Evolutionary conservation across 2,113 vertebrate species (phyloP), one percentile per base, ranked within the genome.

Genomic region (Oryzias woworae): DNA sequence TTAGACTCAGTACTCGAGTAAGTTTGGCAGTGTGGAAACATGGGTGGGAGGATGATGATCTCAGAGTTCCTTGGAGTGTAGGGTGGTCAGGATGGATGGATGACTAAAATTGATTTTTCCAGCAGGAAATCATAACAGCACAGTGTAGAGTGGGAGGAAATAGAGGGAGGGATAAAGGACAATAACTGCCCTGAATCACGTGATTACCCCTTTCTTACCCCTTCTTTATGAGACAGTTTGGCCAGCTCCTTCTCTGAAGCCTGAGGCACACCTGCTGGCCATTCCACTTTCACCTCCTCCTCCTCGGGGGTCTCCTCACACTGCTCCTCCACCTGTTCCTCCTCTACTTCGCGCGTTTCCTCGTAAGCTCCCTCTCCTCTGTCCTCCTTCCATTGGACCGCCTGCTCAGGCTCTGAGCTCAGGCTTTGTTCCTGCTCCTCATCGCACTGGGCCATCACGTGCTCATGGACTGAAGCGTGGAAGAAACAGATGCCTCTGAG

Each of bases 181-280:
- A 66, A 15, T 7, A 52, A 14, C 14, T 28, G 4, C 8, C 54
- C 24, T 47, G 58, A 51, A 62, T 28, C 26, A 28, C 26, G 26
- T 28, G 26, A 28, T 28, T 28, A 28, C 36, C 36, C 36, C 36
- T 36, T 24, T 66, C 74, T 75, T 93, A 98, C 97, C 95, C 95
- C 94, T 49, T 95, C 92, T 63, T 93, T 89, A 85, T 94, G 83
- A 85, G 96, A 96, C 77, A 93, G 93, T 69, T 92, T 95, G 75
- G 92, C 95, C 78, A 97, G 92, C 71, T 96, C 95, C 74, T 97
- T 95, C 43, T 94, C 94, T 51, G 95, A 95, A 59, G 93, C 91
- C 66, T 91, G 91, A 49, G 90, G 87, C 1, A 95, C 94, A 56
- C 90, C 86, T 18, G 83, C 31, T 2, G 83, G 86, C 85, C 88